Conservation (phyloP, 2,797 vertebrate genomes). For the Gadopsis marmoratus region DNA sequence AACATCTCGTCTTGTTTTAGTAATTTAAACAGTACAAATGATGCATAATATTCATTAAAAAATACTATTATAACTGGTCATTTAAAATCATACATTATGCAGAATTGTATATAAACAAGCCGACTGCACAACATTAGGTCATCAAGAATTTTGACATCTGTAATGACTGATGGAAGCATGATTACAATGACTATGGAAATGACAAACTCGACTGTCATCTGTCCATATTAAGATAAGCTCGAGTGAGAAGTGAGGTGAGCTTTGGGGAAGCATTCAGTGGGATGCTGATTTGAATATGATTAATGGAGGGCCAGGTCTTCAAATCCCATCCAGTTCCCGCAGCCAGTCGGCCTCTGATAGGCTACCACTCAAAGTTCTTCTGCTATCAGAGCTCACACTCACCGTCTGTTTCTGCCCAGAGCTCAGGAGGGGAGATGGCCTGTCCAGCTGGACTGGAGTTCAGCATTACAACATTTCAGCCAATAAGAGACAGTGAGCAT, state of each 20-base stretch:
- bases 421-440: conserved; percentile 53
- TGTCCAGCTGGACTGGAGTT: conserved; percentile 52
- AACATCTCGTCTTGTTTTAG: conserved; percentile 23
- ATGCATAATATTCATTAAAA: conserved; percentile 31
- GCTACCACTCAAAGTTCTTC: conserved; percentile 62
- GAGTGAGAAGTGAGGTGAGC: conserved; percentile 62
- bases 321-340: conserved; percentile 77
- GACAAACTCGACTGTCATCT: conserved; percentile 76
- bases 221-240: conserved; percentile 81
- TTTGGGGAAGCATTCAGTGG: conserved; percentile 64
- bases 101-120: conserved; percentile 64
- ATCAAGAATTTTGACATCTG: conserved; percentile 55
- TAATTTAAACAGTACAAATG: conserved; percentile 33
- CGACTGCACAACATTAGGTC: conserved; percentile 33
- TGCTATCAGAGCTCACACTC: conserved; percentile 68
- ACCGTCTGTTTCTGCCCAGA: conserved; percentile 56
- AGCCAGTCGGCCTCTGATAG: conserved; percentile 74
- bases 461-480: conserved; percentile 14
- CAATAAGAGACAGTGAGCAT: conserved; percentile 4
- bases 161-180: conserved; percentile 58
- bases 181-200: conserved; percentile 62
- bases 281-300: conserved; percentile 84
- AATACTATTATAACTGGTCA: conserved; percentile 16
- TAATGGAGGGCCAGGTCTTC: conserved; percentile 81
- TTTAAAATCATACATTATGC: conserved; percentile 46